Conservation (phyloP, 2,888 invertebrate species). For the Omphaloscelis lunosa region DNA sequence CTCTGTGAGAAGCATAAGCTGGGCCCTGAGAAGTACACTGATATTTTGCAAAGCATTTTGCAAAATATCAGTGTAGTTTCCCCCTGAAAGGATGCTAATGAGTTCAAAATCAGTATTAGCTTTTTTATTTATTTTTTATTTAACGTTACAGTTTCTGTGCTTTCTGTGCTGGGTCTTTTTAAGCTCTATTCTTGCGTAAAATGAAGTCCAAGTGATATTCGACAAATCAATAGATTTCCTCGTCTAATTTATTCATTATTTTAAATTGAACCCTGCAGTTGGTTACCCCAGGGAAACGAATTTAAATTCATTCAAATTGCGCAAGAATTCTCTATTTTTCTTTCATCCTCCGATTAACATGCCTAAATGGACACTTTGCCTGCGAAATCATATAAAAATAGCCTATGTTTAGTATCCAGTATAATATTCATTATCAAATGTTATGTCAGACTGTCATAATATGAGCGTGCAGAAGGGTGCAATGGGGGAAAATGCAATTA, state of each 20-base stretch:
- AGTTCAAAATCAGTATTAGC: too few species aligned
- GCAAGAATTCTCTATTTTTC: constrained; percentile 43
- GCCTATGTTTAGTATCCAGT: constrained; percentile 25
- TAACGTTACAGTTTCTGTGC: too few species aligned
- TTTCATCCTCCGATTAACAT: constrained; percentile 45
- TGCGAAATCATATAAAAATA: constrained; percentile 47
- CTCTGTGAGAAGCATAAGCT: too few species aligned
- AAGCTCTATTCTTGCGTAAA: neutral
- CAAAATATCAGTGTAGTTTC: too few species aligned
- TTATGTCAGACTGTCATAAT: constrained; percentile 67
- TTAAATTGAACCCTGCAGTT: constrained; percentile 30
- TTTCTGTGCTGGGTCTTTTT: neutral
- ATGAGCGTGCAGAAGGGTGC: constrained; percentile 73
- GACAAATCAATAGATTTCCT: constrained; percentile 11
- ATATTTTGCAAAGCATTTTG: too few species aligned
- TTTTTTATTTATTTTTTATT: neutral
- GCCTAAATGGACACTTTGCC: constrained; percentile 25
- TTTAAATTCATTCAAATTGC: constrained; percentile 38
- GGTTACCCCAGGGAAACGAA: constrained; percentile 4
- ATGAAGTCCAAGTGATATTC: neutral
- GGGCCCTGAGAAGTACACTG: too few species aligned
- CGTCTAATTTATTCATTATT: constrained; percentile 38
- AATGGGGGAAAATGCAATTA: constrained; percentile 86
- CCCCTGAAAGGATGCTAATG: too few species aligned
- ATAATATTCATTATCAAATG: constrained; percentile 62